Base-by-base conservation (phyloP, 2,113 vertebrate genomes). In the Peromyscus californicus region DNA sequence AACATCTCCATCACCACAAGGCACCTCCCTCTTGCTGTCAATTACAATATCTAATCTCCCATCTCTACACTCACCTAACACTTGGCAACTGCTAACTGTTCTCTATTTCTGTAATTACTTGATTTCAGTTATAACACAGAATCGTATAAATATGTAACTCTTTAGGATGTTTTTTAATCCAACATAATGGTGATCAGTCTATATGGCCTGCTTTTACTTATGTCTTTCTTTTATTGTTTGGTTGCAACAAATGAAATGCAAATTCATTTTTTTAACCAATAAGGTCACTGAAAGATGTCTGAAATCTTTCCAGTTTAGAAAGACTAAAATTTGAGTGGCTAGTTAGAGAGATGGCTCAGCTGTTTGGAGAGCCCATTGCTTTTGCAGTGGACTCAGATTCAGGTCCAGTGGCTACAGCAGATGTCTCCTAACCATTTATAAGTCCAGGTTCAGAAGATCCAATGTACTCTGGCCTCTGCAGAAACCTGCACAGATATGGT, bases 221-320 rank as follows among this genome's bases (percentile, higher is more conserved):
- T 59, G n/a, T 13, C 39, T 89, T 76, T 19, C 13, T 51, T 94
- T 74, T 33, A 26, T 91, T 61, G 13, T 36, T 82, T 31, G 65
- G 1, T 70, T 65, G 17, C 39, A 67, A 3, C 39, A 33, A 2
- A 57, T 2, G 0, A 2, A 33, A 36, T 36, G 1, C 24, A 72
- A 31, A 3, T 39, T 48, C 22, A n/a, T 63, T 80, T 84, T 39
- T 85, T 80, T 54, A 51, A 69, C 19, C 76, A 63, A 7, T 57
- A 22, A 51, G 42, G 39, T 48, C 42, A 8, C 39, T 51, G 24
- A 95, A 67, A 51, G 19, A 12, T 54, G 5, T 54, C 13, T 72
- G 21, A 8, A 75, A 4, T 51, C 5, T 61, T 90, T 93, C 26
- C 12, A 42, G 3, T 51, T 72, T 70, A 16, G 26, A 12, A 78